Evolutionary conservation across 2,888 invertebrate species (phyloP).

Genomic region (Agrochola litura): DNA sequence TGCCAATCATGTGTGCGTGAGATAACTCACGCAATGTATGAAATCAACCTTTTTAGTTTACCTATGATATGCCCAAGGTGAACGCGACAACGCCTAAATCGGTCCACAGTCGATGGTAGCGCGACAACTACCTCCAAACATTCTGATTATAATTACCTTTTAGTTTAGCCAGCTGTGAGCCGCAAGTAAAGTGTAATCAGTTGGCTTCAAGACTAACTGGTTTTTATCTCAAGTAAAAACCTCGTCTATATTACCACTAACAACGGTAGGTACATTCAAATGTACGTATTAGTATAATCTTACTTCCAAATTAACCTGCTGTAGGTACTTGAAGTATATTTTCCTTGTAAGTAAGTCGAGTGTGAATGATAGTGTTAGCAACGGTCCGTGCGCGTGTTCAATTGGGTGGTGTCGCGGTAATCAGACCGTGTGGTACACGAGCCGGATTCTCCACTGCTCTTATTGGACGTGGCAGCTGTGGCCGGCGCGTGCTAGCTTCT

Average conservation of each 20-base stretch:
- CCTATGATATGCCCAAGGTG: constrained; percentile 13
- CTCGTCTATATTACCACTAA: constrained; percentile 22
- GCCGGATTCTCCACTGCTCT: background rate
- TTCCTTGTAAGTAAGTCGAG: constrained; percentile 21
- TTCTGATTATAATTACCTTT: constrained; percentile 23
- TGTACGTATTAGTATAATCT: constrained; percentile 3
- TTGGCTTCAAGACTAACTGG: constrained; percentile 42
- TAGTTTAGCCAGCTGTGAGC: constrained; percentile 28
- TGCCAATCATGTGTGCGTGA: too few species aligned
- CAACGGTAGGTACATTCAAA: constrained; percentile 10
- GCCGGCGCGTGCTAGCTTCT: background rate
- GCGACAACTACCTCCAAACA: constrained; percentile 18
- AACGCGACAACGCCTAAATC: constrained; percentile 11
- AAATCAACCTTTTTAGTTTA: constrained; percentile 1
- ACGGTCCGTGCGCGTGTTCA: constrained; percentile 15
- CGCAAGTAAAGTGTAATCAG: constrained; percentile 22
- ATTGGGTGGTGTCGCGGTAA: constrained; percentile 20
- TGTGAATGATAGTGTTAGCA: constrained; percentile 31
- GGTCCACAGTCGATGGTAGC: background rate
- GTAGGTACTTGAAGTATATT: background rate
- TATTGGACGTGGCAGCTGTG: background rate
- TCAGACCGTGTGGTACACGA: constrained; percentile 40
- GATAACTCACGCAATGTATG: background rate
- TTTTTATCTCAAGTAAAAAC: constrained; percentile 43
- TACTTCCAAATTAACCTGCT: background rate